Base-by-base conservation (phyloP, 64 coral and sea anemone genomes). In the Actinia tenebrosa region DNA sequence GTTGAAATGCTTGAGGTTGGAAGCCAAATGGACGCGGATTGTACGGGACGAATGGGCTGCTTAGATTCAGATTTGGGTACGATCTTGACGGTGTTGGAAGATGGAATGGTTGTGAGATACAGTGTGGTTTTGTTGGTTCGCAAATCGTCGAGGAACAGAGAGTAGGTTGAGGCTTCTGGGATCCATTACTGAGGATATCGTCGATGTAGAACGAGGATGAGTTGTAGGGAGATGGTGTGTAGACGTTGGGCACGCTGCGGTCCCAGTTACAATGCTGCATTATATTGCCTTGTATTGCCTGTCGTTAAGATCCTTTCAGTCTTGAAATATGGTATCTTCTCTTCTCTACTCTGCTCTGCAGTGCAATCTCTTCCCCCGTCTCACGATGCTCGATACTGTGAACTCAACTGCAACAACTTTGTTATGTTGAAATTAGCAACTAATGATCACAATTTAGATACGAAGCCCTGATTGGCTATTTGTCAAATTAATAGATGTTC, bases 361-460 rank as follows among this genome's bases (percentile, higher is more conserved):
- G 16, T 52, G 79, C 45, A 81, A 81, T 81, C 79, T 50, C 79
- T 16, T 50, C 13, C 46, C 17, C 30, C 30, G 30, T 37, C 30
- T 81, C 16, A 22, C 50, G 79, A 50, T 50, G 44, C 79, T 81
- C 50, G 77, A 91, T 63, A 86, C 59, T 79, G 11, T 77, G 87
- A 86, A 80, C 84, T 20, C 84, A 77, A 95, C 87, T 95, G 93
- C 91, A 96, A 93, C 87, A 89, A 91, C 90, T 89, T 86, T 90
- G 94, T 89, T 91, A 86, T 96, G 94, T 96, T 93, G 94, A 96
- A 96, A 96, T 96, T 96, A 96, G 94, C 94, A 91, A 96, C 94
- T 96, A 96, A 96, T 96, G 94, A 96, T 84, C 88, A 87, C 84
- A 96, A 96, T 96, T 96, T 96, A 96, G 94, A 96, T 96, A 88